Evolutionary conservation across 2,888 invertebrate genomes (phyloP).

Genomic region (Eupithecia vulgata): DNA sequence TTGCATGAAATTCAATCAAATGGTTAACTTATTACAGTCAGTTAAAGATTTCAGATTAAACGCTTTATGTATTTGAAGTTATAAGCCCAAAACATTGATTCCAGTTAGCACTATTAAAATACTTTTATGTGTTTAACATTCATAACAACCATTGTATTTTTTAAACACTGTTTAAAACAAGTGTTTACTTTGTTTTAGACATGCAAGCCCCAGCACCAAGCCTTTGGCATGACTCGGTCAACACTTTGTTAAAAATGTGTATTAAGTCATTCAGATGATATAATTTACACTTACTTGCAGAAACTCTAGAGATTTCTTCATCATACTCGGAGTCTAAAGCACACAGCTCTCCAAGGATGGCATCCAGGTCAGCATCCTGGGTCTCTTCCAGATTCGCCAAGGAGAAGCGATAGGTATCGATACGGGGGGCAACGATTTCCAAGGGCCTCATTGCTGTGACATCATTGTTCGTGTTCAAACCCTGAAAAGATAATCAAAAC

Average conservation of each 20-base stretch:
- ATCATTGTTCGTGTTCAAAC: conserved; percentile 83
- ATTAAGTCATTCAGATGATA: background rate
- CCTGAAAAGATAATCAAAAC: conserved; percentile 79
- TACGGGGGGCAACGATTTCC: conserved; percentile 91
- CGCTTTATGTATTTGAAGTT: too few species aligned
- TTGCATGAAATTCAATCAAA: too few species aligned
- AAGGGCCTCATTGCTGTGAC: conserved; percentile 85
- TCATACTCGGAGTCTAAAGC: conserved; percentile 91
- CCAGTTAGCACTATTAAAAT: too few species aligned
- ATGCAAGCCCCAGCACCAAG: background rate
- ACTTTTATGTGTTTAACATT: too few species aligned
- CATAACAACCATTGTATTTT: too few species aligned
- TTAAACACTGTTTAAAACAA: too few species aligned
- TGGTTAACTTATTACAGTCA: too few species aligned
- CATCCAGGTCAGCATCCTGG: conserved; percentile 98
- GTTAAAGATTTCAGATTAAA: too few species aligned
- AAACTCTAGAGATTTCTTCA: conserved; percentile 80
- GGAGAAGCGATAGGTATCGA: conserved; percentile 96
- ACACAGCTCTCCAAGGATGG: conserved; percentile 97
- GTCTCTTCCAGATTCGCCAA: conserved; percentile 98
- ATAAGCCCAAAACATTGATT: too few species aligned
- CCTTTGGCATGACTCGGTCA: background rate
- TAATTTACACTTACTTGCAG: conserved; percentile 61
- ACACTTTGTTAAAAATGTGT: background rate
- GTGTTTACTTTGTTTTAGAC: too few species aligned